A percentile compares a stretch with the other conserved stretches of the same genome.
Evolutionary conservation across 2,797 vertebrate species (phyloP).

Genomic region (Zalophus californianus): DNA sequence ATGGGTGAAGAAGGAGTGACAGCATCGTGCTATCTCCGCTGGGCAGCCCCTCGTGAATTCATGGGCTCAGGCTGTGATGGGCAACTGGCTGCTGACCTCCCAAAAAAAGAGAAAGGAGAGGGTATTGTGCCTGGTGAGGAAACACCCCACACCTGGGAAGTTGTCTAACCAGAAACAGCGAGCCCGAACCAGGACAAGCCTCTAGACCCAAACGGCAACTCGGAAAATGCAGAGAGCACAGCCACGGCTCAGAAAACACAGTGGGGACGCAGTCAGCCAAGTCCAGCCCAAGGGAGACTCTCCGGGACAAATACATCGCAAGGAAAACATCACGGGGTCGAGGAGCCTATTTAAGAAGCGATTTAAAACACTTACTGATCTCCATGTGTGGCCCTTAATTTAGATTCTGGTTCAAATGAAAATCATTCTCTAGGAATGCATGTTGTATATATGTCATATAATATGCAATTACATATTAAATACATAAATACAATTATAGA

Average conservation of each 20-base stretch:
- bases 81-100: neutral
- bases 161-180: neutral
- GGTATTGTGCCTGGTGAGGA: neutral
- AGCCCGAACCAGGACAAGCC: neutral
- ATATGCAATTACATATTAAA: neutral
- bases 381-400: neutral
- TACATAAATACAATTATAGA: neutral
- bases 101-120: too few relatives aligned
- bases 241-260: neutral
- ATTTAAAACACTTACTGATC: neutral
- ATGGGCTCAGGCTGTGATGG: rapidly evolving
- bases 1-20: neutral
- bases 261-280: neutral
- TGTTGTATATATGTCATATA: neutral
- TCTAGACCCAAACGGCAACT: neutral
- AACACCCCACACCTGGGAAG: rapidly evolving
- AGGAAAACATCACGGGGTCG: neutral
- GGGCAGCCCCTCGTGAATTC: rapidly evolving
- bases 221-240: neutral
- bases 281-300: neutral
- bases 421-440: neutral
- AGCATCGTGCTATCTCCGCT: neutral
- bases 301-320: rapidly evolving
- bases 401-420: neutral
- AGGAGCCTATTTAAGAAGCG: neutral